Evolutionary conservation across 2,113 vertebrate species (phyloP).

Genomic region (Pandion haliaetus): DNA sequence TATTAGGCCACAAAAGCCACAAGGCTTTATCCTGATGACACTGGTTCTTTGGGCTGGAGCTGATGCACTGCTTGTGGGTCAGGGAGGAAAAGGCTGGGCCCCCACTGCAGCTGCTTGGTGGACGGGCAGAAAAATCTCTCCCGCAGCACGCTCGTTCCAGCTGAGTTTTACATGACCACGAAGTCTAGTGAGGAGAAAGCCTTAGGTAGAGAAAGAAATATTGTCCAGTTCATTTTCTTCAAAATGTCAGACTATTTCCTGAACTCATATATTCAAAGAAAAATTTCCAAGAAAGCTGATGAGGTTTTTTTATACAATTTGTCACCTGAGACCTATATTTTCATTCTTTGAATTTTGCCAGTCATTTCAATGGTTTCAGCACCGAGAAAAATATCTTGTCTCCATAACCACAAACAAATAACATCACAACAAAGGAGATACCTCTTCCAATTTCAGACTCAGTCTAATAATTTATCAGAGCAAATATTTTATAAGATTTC

Average conservation of each 20-base stretch:
- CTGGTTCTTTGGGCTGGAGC: neutral
- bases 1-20: neutral
- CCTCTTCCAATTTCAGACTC: constrained; percentile 1
- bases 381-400: neutral
- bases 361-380: neutral
- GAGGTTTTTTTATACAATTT: neutral
- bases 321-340: constrained; percentile 1
- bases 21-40: neutral
- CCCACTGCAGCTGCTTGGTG: neutral
- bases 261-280: neutral
- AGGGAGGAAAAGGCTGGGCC: neutral
- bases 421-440: constrained; percentile 9
- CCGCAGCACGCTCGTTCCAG: neutral
- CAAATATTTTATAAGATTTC: neutral
- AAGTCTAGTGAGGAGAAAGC: neutral
- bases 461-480: neutral
- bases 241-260: neutral
- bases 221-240: neutral
- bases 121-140: neutral
- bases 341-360: constrained; percentile 7
- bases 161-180: neutral
- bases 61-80: neutral
- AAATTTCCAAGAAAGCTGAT: neutral
- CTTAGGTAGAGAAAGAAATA: neutral
- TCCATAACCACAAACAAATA: constrained; percentile 52